Conservation (phyloP, 2,797 vertebrate species). For the Catostomus latipinnis region DNA sequence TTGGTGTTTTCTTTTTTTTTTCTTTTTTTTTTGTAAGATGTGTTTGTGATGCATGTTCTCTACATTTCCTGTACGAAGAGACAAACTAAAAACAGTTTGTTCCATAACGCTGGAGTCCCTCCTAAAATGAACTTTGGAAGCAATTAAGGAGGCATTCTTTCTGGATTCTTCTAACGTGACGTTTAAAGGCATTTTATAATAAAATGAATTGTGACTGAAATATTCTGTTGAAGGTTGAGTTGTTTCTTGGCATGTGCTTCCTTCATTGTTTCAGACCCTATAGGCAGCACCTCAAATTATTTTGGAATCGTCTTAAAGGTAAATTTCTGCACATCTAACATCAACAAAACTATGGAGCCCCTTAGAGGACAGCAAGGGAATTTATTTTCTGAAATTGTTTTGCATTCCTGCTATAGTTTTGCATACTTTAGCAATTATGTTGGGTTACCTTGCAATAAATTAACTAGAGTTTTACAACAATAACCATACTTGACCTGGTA, state of each 20-base stretch:
- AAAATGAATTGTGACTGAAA: conserved; percentile 84
- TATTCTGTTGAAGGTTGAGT: conserved; percentile 20
- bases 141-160: conserved; percentile 67
- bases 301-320: background rate
- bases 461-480: no score
- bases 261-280: no score
- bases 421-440: no score
- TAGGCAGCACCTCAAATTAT: background rate
- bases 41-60: conserved; percentile 83
- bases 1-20: conserved; percentile 29
- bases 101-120: conserved; percentile 55
- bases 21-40: conserved; percentile 62
- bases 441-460: no score
- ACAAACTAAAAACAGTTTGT: conserved; percentile 66
- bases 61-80: conserved; percentile 77
- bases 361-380: no score
- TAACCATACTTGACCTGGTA: no score
- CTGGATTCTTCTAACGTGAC: conserved; percentile 73
- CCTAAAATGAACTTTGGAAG: conserved; percentile 64
- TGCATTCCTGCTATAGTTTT: no score
- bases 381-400: no score
- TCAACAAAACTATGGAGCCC: background rate
- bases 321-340: background rate
- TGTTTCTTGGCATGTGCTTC: no score
- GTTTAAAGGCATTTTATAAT: conserved; percentile 84